Percentiles rank a stretch among this genome's conserved stretches.
These are phyloP conservation scores for Cephus cinctus DNA, from an alignment of 1,140 invertebrate species.

Conservation along the genomic window DNA sequence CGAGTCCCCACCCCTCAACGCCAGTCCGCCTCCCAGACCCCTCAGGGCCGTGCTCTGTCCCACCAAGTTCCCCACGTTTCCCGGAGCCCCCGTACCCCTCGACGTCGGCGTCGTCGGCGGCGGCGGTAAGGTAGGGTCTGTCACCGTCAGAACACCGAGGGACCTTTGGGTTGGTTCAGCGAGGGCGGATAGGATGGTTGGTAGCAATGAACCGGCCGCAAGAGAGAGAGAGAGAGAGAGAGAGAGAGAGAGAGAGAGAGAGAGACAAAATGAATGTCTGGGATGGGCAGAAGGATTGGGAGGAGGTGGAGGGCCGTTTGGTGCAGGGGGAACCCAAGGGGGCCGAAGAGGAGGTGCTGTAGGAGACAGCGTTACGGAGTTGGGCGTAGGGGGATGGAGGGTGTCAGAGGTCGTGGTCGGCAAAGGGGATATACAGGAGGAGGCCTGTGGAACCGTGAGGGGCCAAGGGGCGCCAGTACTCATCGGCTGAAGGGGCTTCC, in stretches of 20 bases:
- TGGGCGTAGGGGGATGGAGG: constrained; percentile 7
- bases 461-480: constrained; percentile 38
- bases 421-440: constrained; percentile 23
- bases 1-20: constrained; percentile 36
- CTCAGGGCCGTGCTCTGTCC: constrained; percentile 30
- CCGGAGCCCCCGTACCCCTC: constrained; percentile 18
- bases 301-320: not conserved
- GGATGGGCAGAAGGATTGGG: constrained; percentile 5
- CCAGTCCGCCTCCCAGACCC: constrained; percentile 39
- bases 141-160: constrained; percentile 50
- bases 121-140: constrained; percentile 50
- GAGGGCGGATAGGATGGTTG: constrained; percentile 18
- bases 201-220: constrained; percentile 10
- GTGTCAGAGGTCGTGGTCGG: constrained; percentile 12
- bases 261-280: constrained; percentile 1
- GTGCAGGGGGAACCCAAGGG: too few relatives aligned
- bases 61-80: constrained; percentile 16
- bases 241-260: constrained; percentile 6
- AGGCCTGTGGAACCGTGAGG: constrained; percentile 23
- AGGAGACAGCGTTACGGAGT: constrained; percentile 9
- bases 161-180: constrained; percentile 26
- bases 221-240: constrained; percentile 7
- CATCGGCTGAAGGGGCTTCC: constrained; percentile 44
- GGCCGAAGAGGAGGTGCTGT: too few relatives aligned
- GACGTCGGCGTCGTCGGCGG: constrained; percentile 19